Evolutionary conservation across 2,888 invertebrate species (phyloP).

Genomic region (Napeogenes sylphis): DNA sequence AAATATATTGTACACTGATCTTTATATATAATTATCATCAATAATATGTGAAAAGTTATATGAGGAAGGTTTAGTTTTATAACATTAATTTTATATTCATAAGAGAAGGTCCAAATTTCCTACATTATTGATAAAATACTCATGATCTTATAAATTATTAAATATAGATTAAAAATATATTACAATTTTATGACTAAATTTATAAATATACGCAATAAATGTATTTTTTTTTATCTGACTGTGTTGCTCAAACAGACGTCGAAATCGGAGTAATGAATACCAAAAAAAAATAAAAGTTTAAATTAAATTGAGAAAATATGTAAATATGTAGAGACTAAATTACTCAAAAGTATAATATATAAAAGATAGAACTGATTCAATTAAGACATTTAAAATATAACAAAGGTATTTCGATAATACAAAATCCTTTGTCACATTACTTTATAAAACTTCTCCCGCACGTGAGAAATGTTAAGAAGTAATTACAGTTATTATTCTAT

Average conservation of each 20-base stretch:
- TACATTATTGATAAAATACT: too few species aligned
- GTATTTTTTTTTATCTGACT: too few species aligned
- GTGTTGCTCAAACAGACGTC: too few species aligned
- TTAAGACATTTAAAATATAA: constrained; percentile 1
- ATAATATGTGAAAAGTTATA: constrained; percentile 5
- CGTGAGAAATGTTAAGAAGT: constrained; percentile 21
- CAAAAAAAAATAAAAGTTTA: too few species aligned
- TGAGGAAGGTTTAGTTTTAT: background rate
- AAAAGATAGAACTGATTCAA: background rate
- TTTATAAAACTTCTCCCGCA: constrained; percentile 20
- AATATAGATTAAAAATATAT: too few species aligned
- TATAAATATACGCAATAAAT: too few species aligned
- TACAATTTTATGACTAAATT: too few species aligned
- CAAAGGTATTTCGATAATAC: background rate
- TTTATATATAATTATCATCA: background rate
- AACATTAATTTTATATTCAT: too few species aligned
- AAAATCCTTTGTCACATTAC: constrained; percentile 13
- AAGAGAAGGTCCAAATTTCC: too few species aligned
- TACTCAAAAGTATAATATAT: background rate
- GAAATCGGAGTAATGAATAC: too few species aligned
- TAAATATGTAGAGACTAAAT: background rate
- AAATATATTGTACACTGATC: background rate
- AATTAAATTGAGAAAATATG: background rate
- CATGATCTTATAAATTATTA: too few species aligned
- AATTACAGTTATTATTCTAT: constrained; percentile 14